Conservation (phyloP, 2,797 vertebrate species). For the Holocentrus rufus region DNA sequence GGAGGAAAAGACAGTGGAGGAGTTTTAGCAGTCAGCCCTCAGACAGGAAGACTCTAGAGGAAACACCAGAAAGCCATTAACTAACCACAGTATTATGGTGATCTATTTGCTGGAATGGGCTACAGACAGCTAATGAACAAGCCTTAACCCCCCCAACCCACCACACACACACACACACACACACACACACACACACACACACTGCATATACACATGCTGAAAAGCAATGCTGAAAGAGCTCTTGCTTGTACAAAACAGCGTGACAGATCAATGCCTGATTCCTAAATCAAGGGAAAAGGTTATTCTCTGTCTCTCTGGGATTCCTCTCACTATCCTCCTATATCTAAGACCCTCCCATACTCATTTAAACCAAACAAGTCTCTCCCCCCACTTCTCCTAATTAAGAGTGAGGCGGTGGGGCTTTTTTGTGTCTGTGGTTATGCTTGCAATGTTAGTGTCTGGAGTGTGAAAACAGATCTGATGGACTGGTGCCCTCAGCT, state of each 20-base stretch:
- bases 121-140: conserved; percentile 96
- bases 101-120: conserved; percentile 94
- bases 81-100: conserved; percentile 98
- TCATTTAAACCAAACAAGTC: conserved; percentile 81
- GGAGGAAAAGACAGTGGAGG: conserved; percentile 79
- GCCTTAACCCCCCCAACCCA: conserved; percentile 77
- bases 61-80: conserved; percentile 99
- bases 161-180: conserved; percentile 41
- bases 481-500: conserved; percentile 81
- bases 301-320: conserved; percentile 91
- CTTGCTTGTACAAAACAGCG: conserved; percentile 93
- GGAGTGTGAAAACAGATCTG: conserved; percentile 86
- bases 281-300: conserved; percentile 97
- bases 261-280: conserved; percentile 96
- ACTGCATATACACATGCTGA: conserved; percentile 64
- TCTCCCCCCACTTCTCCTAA: conserved; percentile 76
- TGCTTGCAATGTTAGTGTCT: conserved; percentile 81
- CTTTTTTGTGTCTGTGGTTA: conserved; percentile 81
- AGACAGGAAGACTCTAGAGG: conserved; percentile 95
- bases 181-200: conserved; percentile 20
- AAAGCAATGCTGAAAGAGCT: conserved; percentile 89
- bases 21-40: conserved; percentile 89
- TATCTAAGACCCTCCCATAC: conserved; percentile 78
- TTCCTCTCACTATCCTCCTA: conserved; percentile 78
- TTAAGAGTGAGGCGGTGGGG: conserved; percentile 78